Percentiles rank a stretch among this genome's conserved stretches.
phyloP scores from a whole-genome alignment of 2,888 invertebrate genomes.

The Lamproptera curius region DNA sequence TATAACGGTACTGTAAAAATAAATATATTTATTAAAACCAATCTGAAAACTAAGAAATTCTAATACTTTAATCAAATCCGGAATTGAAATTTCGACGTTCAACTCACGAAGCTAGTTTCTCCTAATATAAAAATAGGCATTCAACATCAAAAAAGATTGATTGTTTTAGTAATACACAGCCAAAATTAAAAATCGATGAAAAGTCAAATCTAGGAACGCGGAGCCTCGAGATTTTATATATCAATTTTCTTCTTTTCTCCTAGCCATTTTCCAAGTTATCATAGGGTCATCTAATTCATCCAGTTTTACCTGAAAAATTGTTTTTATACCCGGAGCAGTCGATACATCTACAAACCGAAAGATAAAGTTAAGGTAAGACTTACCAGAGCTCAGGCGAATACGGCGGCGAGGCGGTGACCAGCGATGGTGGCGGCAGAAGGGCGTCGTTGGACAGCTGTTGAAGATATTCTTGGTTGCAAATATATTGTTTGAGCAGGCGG shows the following conservation, averaged over 20 bases:
- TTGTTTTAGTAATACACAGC: neutral
- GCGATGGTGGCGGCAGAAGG: constrained; percentile 72
- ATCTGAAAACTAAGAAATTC: too few species aligned
- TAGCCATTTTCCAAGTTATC: neutral
- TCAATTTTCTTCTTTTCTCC: neutral
- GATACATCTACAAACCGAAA: too few species aligned
- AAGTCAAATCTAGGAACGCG: neutral
- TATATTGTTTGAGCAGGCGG: too few species aligned
- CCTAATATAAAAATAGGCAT: too few species aligned
- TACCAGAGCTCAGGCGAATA: constrained; percentile 77
- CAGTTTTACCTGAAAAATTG: neutral
- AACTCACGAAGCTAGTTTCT: too few species aligned
- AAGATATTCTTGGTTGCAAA: constrained; percentile 26
- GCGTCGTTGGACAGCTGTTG: constrained; percentile 80
- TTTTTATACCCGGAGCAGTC: neutral
- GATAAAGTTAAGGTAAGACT: too few species aligned
- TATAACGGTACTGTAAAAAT: too few species aligned
- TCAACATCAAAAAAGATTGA: neutral
- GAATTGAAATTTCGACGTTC: too few species aligned
- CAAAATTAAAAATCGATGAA: neutral
- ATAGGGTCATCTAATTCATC: neutral
- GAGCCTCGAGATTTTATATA: neutral
- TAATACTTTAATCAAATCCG: too few species aligned
- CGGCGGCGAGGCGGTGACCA: constrained; percentile 65
- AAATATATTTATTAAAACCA: too few species aligned